Base-by-base conservation (phyloP, 2,888 invertebrate genomes). In the Phorcus lineatus region DNA sequence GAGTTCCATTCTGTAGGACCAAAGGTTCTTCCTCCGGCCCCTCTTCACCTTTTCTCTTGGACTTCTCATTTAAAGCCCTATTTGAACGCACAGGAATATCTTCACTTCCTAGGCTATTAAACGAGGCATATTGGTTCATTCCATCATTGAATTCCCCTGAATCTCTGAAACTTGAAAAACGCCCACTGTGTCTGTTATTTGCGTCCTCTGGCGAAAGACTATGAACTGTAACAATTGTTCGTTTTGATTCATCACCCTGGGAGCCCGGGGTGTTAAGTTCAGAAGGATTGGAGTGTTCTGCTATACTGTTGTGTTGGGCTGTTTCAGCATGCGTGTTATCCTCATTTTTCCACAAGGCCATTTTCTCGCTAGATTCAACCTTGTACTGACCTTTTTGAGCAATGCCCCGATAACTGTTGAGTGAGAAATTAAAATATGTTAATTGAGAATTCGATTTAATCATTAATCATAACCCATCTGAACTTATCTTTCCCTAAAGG, bases 301-400 rank as follows among this genome's bases (percentile, higher is more conserved):
- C 78, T 28, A 81, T 78, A 28, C 77, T 83, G 75, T 31, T 74
- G 11, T 53, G 75, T 66, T 76, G 81, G 47, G 82, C 83, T 54
- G 81, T 81, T 78, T 84, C 83, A 54, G 83, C 78, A 0, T 84
- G 84, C 11, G 84, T 83, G 66, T 82, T 82, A 28, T 84, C 84
- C 31, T 80, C 80, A 17, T 79, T 81, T 17, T 77, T 79, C 78
- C 82, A 82, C 24, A 86, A 78, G 13, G 82, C 82, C 22, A 80
- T 79, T 62, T 81, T 81, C 70, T 84, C 84, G 55, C 84, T 83
- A 54, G 82, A 79, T 75, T 86, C 86, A 4, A 80, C 80, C 13
- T 74, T 74, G 47, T 54, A 75, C 24, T 54, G 70, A 0, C 79
- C 80, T 17, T 77, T 66, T 19, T 79, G 80, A 19, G 83, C 81